These are phyloP conservation scores for Phrynocephalus vlangalii DNA, from an alignment of 2,797 vertebrate species.

Conservation along the genomic window DNA sequence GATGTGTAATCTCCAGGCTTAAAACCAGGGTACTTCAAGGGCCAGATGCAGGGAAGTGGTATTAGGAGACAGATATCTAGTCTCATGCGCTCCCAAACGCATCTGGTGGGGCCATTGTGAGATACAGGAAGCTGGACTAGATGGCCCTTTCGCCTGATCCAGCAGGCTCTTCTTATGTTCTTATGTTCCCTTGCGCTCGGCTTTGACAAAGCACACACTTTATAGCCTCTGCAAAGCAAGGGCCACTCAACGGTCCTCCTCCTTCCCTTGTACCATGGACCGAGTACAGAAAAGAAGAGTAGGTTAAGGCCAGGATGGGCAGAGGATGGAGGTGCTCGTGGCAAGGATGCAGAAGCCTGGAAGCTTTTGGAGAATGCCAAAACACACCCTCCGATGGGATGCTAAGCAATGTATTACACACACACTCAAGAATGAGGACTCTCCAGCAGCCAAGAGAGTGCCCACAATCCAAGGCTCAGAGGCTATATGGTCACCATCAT, in stretches of 20 bases:
- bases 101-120: too few relatives aligned
- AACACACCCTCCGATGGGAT: not conserved
- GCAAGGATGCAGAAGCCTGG: not conserved
- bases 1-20: too few relatives aligned
- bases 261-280: conserved; percentile 16
- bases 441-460: not conserved
- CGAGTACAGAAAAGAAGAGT: conserved; percentile 14
- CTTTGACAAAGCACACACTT: conserved; percentile 10
- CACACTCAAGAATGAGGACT: accelerated
- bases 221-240: conserved; percentile 23
- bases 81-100: too few relatives aligned
- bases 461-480: not conserved
- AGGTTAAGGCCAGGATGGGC: not conserved
- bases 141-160: too few relatives aligned
- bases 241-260: accelerated
- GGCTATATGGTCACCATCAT: not conserved
- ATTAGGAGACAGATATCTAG: too few relatives aligned
- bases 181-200: not conserved
- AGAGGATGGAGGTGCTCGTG: not conserved
- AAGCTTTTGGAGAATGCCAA: not conserved
- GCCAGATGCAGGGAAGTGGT: too few relatives aligned
- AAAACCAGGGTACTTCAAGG: too few relatives aligned
- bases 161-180: too few relatives aligned
- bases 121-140: too few relatives aligned
- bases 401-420: not conserved